A percentile compares a stretch with the other conserved stretches of the same genome.
phyloP scores from a whole-genome alignment of 2,113 vertebrate genomes.

The Pagrus major region DNA sequence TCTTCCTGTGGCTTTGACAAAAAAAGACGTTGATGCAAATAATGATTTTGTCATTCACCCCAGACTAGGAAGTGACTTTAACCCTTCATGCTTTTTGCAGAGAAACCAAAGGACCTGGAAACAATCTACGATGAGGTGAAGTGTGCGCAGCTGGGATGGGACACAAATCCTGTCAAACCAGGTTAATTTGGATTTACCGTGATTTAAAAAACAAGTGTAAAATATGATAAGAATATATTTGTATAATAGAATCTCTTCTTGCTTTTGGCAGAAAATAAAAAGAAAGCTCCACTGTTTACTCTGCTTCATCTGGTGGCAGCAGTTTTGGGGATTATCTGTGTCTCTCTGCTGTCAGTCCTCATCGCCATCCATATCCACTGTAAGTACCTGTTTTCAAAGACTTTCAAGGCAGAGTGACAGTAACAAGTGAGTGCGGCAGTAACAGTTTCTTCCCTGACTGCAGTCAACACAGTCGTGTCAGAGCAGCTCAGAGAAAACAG shows the following conservation, averaged over 20 bases:
- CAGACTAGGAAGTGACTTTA: neutral
- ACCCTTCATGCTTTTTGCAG: slow-evolving; percentile 46
- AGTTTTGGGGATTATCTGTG: slow-evolving; percentile 33
- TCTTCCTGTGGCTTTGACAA: no score
- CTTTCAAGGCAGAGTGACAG: fast-evolving
- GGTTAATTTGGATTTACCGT: slow-evolving; percentile 26
- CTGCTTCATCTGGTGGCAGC: neutral
- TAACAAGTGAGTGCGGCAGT: neutral
- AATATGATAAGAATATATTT: neutral
- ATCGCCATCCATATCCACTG: slow-evolving; percentile 26
- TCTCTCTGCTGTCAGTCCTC: slow-evolving; percentile 31
- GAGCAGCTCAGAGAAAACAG: neutral
- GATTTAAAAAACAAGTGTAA: neutral
- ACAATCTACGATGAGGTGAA: slow-evolving; percentile 56
- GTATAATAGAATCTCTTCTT: neutral
- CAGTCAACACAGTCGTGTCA: slow-evolving; percentile 5
- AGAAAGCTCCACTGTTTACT: fast-evolving
- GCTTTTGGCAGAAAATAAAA: slow-evolving; percentile 2
- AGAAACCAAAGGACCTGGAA: neutral
- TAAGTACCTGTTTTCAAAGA: slow-evolving; percentile 32
- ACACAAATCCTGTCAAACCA: neutral
- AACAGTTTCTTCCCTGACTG: neutral
- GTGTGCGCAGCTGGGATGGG: fast-evolving
- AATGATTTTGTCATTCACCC: no score
- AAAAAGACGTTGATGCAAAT: no score